Conservation (phyloP, 2,113 vertebrate species). For the Leiothrix lutea region DNA sequence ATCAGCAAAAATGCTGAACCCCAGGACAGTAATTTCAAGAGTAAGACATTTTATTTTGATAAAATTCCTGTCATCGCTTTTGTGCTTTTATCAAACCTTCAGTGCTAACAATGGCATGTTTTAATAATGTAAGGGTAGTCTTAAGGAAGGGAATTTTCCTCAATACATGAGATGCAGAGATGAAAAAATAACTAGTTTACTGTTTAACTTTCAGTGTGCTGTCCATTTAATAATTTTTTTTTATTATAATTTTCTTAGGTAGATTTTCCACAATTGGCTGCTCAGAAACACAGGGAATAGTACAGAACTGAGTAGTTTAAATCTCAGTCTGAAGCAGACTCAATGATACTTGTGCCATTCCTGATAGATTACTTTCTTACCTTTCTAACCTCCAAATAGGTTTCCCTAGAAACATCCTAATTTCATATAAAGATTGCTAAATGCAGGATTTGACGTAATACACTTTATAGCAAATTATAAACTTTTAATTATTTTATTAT, state of each 20-base stretch:
- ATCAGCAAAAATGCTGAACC: background rate
- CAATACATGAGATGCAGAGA: background rate
- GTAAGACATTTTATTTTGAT: background rate
- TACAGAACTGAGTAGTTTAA: background rate
- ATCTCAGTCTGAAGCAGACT: background rate
- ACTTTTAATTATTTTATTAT: background rate
- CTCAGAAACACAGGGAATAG: background rate
- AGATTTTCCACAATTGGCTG: background rate
- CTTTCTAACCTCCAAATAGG: background rate
- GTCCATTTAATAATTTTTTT: background rate
- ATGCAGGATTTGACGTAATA: background rate
- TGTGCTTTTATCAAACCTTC: background rate
- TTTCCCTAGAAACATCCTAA: background rate
- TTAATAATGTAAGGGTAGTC: background rate
- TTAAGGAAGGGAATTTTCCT: background rate
- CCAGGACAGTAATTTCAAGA: background rate
- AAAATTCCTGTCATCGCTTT: background rate
- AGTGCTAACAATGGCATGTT: background rate
- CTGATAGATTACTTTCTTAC: background rate
- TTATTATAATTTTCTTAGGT: background rate
- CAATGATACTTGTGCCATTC: background rate
- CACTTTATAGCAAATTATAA: background rate
- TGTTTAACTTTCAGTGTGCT: background rate
- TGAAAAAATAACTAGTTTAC: background rate
- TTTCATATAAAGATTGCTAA: background rate